Base-by-base conservation (phyloP, 2,888 invertebrate genomes). In the Pseudanteris insignis region DNA sequence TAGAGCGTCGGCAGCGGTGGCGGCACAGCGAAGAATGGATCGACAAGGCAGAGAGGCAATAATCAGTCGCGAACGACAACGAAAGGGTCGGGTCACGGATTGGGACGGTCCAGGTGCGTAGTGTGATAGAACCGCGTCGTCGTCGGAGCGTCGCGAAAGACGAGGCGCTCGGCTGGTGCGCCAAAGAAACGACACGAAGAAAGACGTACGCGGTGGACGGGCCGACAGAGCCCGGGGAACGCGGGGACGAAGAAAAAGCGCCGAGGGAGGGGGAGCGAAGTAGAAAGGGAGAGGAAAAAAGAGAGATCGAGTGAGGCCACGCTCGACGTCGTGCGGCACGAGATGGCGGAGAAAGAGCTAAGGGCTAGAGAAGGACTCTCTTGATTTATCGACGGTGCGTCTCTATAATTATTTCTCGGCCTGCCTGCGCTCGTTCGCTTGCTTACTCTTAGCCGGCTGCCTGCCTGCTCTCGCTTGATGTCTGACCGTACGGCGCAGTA, bases 311-410 rank as follows among this genome's bases (percentile, higher is more conserved):
- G 47, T 33, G 18, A 38, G 48, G 40, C 11, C 38, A 12, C 32
- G 26, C 33, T 33, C 25, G 51, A 37, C 55, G 58, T 51, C 47
- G 50, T 46, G 54, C 51, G 55, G 63, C 55, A 59, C 55, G 63
- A 61, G 63, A 61, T 58, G 61, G 37, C 57, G 51, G 50, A 60
- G 59, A 53, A 43, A 63, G 55, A 61, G 59, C 51, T 51, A 59
- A 48, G 61, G 63, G 62, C 55, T 63, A 66, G 68, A 65, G 43
- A 58, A 68, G 68, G 71, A 71, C 71, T 71, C 66, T 67, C 73
- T 75, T 77, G 77, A 77, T 77, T 77, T 77, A 77, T 77, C 75
- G 77, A 76, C 72, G 72, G 70, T 72, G 74, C 74, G 75, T 76
- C 76, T 74, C 77, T 78, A 74, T 76, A 77, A 77, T 77, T 77